phyloP scores from a whole-genome alignment of 2,113 vertebrate species.

The Felis chaus region DNA sequence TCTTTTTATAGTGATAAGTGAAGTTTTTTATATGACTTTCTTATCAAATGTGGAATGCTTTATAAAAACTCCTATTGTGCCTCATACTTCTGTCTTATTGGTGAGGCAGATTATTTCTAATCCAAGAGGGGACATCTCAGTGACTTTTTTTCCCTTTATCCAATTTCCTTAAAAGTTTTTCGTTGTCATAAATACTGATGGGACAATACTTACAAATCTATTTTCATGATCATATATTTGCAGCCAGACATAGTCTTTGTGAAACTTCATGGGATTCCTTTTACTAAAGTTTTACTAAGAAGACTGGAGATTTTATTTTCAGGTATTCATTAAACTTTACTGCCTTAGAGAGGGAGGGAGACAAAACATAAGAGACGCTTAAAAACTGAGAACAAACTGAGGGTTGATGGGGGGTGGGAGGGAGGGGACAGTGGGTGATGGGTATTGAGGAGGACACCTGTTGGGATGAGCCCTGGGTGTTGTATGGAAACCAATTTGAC shows the following conservation, averaged over 20 bases:
- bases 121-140: background rate
- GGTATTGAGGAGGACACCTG: no score
- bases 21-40: background rate
- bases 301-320: background rate
- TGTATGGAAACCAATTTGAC: no score
- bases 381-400: no score
- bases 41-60: slow-evolving; percentile 2
- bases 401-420: no score
- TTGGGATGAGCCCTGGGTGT: no score
- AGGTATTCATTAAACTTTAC: background rate
- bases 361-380: no score
- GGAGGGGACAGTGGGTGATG: no score
- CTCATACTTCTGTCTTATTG: background rate
- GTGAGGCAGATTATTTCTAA: background rate
- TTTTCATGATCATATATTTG: background rate
- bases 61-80: background rate
- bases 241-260: background rate
- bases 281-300: background rate
- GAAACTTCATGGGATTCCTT: background rate
- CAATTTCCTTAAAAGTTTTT: background rate
- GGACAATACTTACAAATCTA: background rate
- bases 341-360: background rate
- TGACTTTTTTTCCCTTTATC: background rate
- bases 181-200: background rate
- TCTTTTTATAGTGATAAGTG: background rate